Conservation (phyloP, 2,888 invertebrate species). For the Platypus cylindrus region DNA sequence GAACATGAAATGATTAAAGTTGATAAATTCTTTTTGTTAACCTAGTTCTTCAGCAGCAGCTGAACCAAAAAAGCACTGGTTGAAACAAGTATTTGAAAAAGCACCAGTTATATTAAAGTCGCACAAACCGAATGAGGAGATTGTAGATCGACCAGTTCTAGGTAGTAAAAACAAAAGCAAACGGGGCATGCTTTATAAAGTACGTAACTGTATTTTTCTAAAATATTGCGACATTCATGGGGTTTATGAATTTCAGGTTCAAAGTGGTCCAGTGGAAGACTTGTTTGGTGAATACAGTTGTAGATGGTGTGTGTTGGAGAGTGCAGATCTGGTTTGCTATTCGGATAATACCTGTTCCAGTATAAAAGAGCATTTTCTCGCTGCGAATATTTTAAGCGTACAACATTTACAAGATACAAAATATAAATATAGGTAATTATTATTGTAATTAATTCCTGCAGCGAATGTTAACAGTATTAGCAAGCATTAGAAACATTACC, state of each 20-base stretch:
- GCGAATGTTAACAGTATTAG: no score
- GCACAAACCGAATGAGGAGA: slow-evolving; percentile 17
- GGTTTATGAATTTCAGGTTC: slow-evolving; percentile 22
- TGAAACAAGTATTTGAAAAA: slow-evolving; percentile 32
- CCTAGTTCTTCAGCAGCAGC: neutral
- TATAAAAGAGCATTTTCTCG: slow-evolving; percentile 55
- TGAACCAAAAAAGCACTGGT: slow-evolving; percentile 32
- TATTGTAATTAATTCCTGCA: no score
- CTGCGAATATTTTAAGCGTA: slow-evolving; percentile 52
- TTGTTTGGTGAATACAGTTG: slow-evolving; percentile 63
- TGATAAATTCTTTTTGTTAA: neutral
- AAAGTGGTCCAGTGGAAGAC: slow-evolving; percentile 53
- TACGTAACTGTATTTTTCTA: no score
- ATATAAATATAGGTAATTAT: slow-evolving; percentile 34
- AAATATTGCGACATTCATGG: neutral
- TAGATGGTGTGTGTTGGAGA: slow-evolving; percentile 58
- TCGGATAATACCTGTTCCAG: slow-evolving; percentile 56
- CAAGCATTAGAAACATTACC: no score
- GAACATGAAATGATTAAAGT: neutral
- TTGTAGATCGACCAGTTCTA: slow-evolving; percentile 42
- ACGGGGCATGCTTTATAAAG: slow-evolving; percentile 48
- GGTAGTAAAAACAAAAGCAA: slow-evolving; percentile 40
- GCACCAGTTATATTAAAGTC: slow-evolving; percentile 36
- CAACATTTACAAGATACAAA: slow-evolving; percentile 48
- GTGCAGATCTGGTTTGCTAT: slow-evolving; percentile 60